Conservation (phyloP, 2,113 vertebrate genomes). For the Australoheros scitulus region DNA sequence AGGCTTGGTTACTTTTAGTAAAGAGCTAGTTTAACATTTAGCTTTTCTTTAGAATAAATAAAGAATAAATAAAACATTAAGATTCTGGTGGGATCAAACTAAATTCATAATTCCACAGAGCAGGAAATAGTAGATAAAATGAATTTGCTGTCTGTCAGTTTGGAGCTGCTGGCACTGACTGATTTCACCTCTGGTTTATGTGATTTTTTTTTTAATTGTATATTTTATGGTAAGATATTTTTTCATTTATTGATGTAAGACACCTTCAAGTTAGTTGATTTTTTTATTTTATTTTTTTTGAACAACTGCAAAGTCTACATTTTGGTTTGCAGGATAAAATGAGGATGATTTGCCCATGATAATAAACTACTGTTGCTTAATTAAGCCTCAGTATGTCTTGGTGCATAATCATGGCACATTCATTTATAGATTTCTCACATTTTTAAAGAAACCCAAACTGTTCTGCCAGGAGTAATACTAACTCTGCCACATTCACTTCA, state of each 20-base stretch:
- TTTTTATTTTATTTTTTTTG: not conserved
- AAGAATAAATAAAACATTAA: not conserved
- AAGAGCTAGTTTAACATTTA: not conserved
- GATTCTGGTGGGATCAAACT: not conserved
- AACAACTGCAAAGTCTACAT: not conserved
- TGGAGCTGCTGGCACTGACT: not conserved
- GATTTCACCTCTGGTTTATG: not conserved
- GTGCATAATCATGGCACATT: conserved; percentile 1
- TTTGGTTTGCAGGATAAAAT: not conserved
- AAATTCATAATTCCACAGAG: not conserved
- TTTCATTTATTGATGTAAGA: not conserved
- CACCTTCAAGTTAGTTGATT: not conserved
- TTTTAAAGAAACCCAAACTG: not conserved
- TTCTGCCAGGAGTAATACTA: not conserved
- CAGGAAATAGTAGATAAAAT: no score
- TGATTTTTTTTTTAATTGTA: not conserved
- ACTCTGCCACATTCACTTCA: not conserved
- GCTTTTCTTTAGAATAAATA: not conserved
- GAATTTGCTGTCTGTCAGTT: not conserved
- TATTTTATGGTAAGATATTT: not conserved
- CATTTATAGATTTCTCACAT: not conserved
- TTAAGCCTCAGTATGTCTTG: not conserved
- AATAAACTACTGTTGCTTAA: conserved; percentile 1
- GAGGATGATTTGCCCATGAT: not conserved
- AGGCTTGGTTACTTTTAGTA: not conserved